Percentiles rank a stretch among this genome's conserved stretches.
phyloP scores from a whole-genome alignment of 2,797 vertebrate species.

The Enteromius fasciolatus region DNA sequence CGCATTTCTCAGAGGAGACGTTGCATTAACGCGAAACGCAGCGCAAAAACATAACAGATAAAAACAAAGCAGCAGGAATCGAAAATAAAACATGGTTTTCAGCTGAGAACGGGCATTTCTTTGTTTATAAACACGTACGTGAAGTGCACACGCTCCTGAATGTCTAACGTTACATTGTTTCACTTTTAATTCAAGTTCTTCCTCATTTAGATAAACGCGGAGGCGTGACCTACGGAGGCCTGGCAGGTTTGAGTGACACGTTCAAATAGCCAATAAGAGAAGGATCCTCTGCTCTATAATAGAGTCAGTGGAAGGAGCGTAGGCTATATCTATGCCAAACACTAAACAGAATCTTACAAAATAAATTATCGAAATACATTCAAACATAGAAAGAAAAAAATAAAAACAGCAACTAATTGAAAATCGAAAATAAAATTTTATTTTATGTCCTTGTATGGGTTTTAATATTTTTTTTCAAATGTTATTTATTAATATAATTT shows the following conservation, averaged over 20 bases:
- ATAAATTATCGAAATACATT: not conserved
- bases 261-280: conserved; percentile 27
- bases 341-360: not conserved
- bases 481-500: not conserved
- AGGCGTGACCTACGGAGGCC: conserved; percentile 64
- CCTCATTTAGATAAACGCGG: conserved; percentile 15
- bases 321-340: no score
- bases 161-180: conserved; percentile 16
- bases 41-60: conserved; percentile 37
- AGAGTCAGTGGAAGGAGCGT: no score
- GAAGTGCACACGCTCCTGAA: not conserved
- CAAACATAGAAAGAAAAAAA: not conserved
- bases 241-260: conserved; percentile 2
- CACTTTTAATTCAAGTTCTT: conserved; percentile 29
- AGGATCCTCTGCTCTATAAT: no score
- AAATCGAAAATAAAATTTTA: not conserved
- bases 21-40: conserved; percentile 14
- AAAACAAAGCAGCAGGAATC: conserved; percentile 45
- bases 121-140: not conserved
- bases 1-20: not conserved
- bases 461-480: not conserved
- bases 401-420: not conserved
- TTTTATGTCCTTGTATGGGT: not conserved
- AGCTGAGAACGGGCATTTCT: not conserved
- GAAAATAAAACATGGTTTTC: not conserved